Evolutionary conservation across 1,140 invertebrate genomes (phyloP).

Genomic region (Drosophila oshimai): DNA sequence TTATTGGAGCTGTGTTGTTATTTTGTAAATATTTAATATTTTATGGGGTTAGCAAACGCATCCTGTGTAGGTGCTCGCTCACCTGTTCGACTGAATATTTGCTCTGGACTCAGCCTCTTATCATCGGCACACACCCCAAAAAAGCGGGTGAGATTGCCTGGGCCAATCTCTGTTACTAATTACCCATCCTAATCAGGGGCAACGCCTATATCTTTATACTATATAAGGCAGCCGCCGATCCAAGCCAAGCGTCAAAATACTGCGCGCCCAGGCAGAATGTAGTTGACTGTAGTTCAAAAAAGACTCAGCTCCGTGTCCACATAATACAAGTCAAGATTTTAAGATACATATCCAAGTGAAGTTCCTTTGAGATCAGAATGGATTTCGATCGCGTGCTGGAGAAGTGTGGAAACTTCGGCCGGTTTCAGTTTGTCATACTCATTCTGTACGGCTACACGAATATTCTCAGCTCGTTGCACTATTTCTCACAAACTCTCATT

Average conservation of each 20-base stretch:
- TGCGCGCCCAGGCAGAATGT: slow-evolving; percentile 50
- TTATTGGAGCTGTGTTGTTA: too few relatives aligned
- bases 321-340: not conserved
- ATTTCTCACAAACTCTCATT: slow-evolving; percentile 85
- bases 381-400: slow-evolving; percentile 85
- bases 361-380: slow-evolving; percentile 34
- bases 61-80: slow-evolving; percentile 1
- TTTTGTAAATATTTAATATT: not conserved
- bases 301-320: not conserved
- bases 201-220: slow-evolving; percentile 30
- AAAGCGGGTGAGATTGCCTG: slow-evolving; percentile 37
- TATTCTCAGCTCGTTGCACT: slow-evolving; percentile 84
- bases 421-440: slow-evolving; percentile 85
- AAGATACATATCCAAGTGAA: not conserved
- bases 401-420: slow-evolving; percentile 85
- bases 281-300: slow-evolving; percentile 39
- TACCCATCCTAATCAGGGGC: slow-evolving; percentile 46
- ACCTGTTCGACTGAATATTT: slow-evolving; percentile 26
- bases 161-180: slow-evolving; percentile 51
- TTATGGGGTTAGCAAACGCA: not conserved
- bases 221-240: slow-evolving; percentile 45
- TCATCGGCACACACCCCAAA: slow-evolving; percentile 41
- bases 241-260: slow-evolving; percentile 46
- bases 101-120: slow-evolving; percentile 20
- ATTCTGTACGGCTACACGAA: slow-evolving; percentile 84